Conservation (phyloP, 2,113 vertebrate species). For the Dicerorhinus sumatrensis region DNA sequence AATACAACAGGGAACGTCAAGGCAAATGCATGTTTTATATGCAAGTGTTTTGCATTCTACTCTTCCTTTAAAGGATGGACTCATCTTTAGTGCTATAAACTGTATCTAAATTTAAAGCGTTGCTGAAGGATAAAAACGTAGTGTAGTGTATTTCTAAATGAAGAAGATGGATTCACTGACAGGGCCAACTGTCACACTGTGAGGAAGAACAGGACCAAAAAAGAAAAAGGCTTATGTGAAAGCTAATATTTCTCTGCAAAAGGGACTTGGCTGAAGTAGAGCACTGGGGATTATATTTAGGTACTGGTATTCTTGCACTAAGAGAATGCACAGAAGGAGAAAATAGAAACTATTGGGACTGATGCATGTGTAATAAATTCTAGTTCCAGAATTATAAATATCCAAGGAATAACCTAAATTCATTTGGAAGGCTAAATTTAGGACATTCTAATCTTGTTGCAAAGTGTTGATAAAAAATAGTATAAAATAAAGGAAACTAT, state of each 20-base stretch:
- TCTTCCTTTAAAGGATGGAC: neutral
- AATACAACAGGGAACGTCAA: neutral
- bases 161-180: neutral
- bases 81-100: neutral
- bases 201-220: neutral
- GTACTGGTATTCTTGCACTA: neutral
- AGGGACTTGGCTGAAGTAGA: slow-evolving; percentile 30
- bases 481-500: neutral
- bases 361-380: slow-evolving; percentile 12
- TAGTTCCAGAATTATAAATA: slow-evolving; percentile 44
- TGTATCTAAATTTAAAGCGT: neutral
- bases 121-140: neutral
- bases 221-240: neutral
- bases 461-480: neutral
- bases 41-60: neutral
- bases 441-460: neutral
- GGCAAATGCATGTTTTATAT: neutral
- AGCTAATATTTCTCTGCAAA: slow-evolving; percentile 12
- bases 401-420: neutral
- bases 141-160: neutral
- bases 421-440: neutral
- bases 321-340: neutral
- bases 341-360: slow-evolving; percentile 8
- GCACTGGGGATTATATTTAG: slow-evolving; percentile 55
- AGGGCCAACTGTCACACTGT: neutral